Evolutionary conservation across 2,888 invertebrate species (phyloP), one percentile per base, ranked within the genome.

Genomic region (Sinohyriopsis cumingii): DNA sequence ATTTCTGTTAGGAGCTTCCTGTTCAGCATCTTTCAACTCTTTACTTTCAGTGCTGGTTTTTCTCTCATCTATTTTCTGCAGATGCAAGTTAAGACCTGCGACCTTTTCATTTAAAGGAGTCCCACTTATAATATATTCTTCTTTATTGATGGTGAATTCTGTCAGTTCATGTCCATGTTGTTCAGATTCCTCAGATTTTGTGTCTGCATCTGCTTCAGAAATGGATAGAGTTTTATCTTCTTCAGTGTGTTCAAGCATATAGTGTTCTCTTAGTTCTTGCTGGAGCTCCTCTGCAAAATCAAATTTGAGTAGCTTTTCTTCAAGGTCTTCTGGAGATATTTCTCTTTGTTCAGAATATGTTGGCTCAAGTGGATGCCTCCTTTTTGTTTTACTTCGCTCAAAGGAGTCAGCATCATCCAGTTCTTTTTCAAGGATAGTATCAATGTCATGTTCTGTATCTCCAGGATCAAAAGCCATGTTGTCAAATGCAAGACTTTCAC

Each of bases 401-500:
- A 45, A 45, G 45, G 45, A 12, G 15, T 59, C 59, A 59, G 65
- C 61, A 63, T 57, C 56, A n/a, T 67, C 61, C 56, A 28, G 20
- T 57, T 57, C 5, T 45, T 45, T 45, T 45, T 45, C 45, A 45
- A 15, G 45, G 15, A 45, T 15, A 45, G 45, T 45, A 15, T 15
- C 45, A 53, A 62, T 63, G 54, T 65, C 65, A 64, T 85, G 86
- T 61, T 81, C 82, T 25, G 70, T 67, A 20, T 87, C 87, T 54
- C 83, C 86, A 61, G 88, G 89, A 33, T 87, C 87, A 82, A 90
- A 91, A 5, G 82, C 90, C 71, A 87, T 87, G 75, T 90, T 91
- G 73, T 90, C 90, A 82, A 89, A 90, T 90, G 82, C 92, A 89
- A 79, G 55, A 80, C 79, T 67, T 78, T 67, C 33, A 77, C 65